Base-by-base conservation (phyloP, 1,140 invertebrate genomes). In the Dreissena rostriformis region DNA sequence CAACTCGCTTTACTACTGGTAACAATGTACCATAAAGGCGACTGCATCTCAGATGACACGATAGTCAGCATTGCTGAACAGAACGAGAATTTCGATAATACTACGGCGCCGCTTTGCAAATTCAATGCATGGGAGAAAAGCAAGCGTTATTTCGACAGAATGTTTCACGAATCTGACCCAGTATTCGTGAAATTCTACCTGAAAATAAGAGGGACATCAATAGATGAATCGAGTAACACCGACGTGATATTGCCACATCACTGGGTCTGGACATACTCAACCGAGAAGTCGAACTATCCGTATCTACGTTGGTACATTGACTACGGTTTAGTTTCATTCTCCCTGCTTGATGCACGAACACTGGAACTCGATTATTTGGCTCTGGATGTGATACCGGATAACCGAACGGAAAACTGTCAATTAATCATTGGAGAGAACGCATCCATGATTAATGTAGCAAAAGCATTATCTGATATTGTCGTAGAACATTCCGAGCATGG, bases 251-350 rank as follows among this genome's bases (percentile, higher is more conserved):
- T 39, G 17, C 76, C 76, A 0, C n/a, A 19, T 1, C 51, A 52
- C 29, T 79, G 76, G 76, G 29, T 79, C 4, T 79, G 76, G 76
- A 79, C 76, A 10, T 79, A 68, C 17, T 28, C 22, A 1, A 67
- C 76, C 0, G 39, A 63, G 28, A 24, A 39, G 6, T 49, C 8
- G n/a, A 51, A 12, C n/a, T 79, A 68, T 52, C 76, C 76, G 65
- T 79, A 79, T 26, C 28, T 79, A 11, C 1, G 7, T 17, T 68
- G 63, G 76, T 68, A 79, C 19, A 67, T 79, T 19, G 76, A 79
- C 61, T 57, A 52, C 51, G 76, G 76, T 22, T 29, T 79, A 7
- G 49, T 79, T 24, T 52, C 63, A 14, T 79, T 79, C 53, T 39
- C 39, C 1, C 66, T 79, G n/a, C 24, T 79, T 0, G 76, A 79